Conservation (phyloP, 2,113 vertebrate species). For the Peromyscus maniculatus region DNA sequence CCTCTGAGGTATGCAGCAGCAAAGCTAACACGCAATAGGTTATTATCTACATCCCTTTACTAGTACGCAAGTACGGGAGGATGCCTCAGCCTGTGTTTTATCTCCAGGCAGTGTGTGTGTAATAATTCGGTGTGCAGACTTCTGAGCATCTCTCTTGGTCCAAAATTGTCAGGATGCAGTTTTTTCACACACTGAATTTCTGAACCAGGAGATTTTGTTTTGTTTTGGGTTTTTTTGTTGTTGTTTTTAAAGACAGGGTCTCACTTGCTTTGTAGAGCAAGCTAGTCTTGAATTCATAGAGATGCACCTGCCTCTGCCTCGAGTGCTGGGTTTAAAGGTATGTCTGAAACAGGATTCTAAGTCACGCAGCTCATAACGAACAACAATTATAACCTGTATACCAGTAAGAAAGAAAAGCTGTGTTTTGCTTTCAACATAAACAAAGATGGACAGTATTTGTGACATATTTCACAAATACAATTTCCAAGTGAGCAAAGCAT, state of each 20-base stretch:
- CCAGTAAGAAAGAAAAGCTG: constrained; percentile 8
- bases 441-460: constrained; percentile 24
- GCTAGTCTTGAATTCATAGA: neutral
- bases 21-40: neutral
- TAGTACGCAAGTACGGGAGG: neutral
- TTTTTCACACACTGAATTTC: neutral
- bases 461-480: neutral
- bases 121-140: neutral
- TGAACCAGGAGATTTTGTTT: neutral
- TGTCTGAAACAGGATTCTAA: neutral
- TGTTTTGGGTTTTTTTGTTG: neutral
- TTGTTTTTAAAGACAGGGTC: neutral
- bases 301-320: neutral
- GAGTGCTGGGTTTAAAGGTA: neutral
- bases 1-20: neutral
- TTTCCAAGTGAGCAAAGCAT: constrained; percentile 33
- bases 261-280: neutral
- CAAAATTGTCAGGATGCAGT: neutral
- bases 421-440: constrained; percentile 50
- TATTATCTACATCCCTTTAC: neutral
- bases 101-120: neutral
- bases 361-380: neutral
- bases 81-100: neutral
- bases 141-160: neutral
- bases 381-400: neutral